Evolutionary conservation across 2,797 vertebrate genomes (phyloP).

Genomic region (Periparus ater): DNA sequence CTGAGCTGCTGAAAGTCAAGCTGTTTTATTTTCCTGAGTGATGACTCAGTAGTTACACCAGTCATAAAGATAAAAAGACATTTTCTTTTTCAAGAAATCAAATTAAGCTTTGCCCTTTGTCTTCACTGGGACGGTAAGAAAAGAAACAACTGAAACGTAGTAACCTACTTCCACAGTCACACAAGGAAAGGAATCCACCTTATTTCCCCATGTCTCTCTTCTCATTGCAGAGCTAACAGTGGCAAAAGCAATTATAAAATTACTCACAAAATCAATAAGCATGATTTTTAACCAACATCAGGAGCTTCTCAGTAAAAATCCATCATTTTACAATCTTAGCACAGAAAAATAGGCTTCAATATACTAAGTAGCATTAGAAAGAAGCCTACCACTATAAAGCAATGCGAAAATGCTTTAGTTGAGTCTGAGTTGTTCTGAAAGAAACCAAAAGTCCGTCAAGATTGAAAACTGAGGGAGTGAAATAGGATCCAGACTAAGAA

Average conservation of each 20-base stretch:
- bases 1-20: constrained; percentile 19
- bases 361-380: neutral
- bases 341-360: neutral
- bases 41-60: constrained; percentile 11
- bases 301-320: neutral
- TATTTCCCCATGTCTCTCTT: neutral
- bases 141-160: neutral
- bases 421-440: constrained; percentile 1
- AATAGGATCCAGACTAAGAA: neutral
- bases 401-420: neutral
- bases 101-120: neutral
- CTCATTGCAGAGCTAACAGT: neutral
- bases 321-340: neutral
- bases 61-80: neutral
- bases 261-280: neutral
- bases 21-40: neutral
- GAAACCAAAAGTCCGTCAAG: neutral
- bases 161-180: neutral
- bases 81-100: neutral
- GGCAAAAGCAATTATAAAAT: neutral
- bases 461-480: neutral
- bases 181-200: neutral
- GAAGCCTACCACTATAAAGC: neutral
- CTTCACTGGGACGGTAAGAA: neutral
- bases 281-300: neutral